Evolutionary conservation across 2,797 vertebrate genomes (phyloP), one percentile per base, ranked within the genome.

Genomic region (Pristis pectinata): DNA sequence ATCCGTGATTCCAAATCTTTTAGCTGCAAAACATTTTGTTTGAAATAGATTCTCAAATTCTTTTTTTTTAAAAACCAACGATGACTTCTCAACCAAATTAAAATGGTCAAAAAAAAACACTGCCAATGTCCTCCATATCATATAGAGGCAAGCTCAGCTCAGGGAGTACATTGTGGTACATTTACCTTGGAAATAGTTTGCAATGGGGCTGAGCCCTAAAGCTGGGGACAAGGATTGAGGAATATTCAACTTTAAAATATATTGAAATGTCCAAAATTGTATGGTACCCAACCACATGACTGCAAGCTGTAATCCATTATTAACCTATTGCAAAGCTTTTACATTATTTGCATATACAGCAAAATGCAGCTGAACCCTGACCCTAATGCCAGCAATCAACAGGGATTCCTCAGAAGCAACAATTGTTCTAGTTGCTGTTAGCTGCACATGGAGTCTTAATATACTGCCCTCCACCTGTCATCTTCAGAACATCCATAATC

Each of bases 1-100:
- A 93, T 98, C 98, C 3, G 97, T 97, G 95, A 98, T 97, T 95
- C 98, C 98, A 95, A 98, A 98, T 97, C 96, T 98, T 97, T 97
- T 98, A 94, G 98, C 98, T 98, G 96, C 95, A 87, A 96, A 80
- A 95, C 67, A 94, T 80, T 77, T 70, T 37, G 53, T 95, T 2
- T 94, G 95, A 95, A 95, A 93, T 93, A 89, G 27, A 72, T 72
- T 72, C 91, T 93, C 41, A 93, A 72, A 24, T 70, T 11, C 41
- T 93, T 72, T 72, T 70, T 72, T 44, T 70, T 27, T 11, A 93
- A 92, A 93, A 37, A 7, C 6, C 91, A 70, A 4, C 1, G 27
- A 93, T 24, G 49, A 44, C 61, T 72, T 15, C 61, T 44, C n/a
- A 93, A 70, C 22, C 67, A 37, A 61, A 64, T 64, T 70, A 44